Conservation (phyloP, 64 coral and sea anemone genomes). For the Stichodactyla helianthus region DNA sequence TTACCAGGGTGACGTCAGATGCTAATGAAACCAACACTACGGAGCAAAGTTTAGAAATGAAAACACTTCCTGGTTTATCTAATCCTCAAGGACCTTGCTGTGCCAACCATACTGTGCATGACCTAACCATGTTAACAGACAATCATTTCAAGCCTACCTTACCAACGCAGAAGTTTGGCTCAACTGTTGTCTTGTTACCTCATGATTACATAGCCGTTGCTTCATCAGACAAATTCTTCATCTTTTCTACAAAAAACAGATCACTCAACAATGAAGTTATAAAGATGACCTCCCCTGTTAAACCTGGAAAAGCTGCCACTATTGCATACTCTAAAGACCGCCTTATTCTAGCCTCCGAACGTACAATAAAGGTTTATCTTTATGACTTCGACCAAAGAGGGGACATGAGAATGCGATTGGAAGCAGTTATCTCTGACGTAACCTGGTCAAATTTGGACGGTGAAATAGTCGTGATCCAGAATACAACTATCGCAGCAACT, state of each 20-base stretch:
- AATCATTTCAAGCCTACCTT: slow-evolving; percentile 38
- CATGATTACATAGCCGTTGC: slow-evolving; percentile 24
- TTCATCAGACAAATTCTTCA: slow-evolving; percentile 17
- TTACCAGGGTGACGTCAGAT: slow-evolving; percentile 40
- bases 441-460: slow-evolving; percentile 41
- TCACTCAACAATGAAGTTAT: neutral
- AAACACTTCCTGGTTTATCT: slow-evolving; percentile 49
- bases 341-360: neutral
- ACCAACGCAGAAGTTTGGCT: slow-evolving; percentile 39
- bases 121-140: slow-evolving; percentile 12
- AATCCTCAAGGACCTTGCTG: slow-evolving; percentile 54
- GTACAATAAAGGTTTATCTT: neutral
- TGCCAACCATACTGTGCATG: neutral
- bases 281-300: neutral
- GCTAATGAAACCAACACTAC: slow-evolving; percentile 57
- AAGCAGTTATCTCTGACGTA: neutral
- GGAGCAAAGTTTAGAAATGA: slow-evolving; percentile 46
- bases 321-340: neutral
- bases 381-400: neutral
- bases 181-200: slow-evolving; percentile 17
- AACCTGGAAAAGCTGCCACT: neutral
- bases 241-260: slow-evolving; percentile 26
- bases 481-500: slow-evolving; percentile 42
- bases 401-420: neutral
- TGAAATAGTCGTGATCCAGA: slow-evolving; percentile 36